Evolutionary conservation across 2,888 invertebrate genomes (phyloP).

Genomic region (Sphecodes monilicornis): DNA sequence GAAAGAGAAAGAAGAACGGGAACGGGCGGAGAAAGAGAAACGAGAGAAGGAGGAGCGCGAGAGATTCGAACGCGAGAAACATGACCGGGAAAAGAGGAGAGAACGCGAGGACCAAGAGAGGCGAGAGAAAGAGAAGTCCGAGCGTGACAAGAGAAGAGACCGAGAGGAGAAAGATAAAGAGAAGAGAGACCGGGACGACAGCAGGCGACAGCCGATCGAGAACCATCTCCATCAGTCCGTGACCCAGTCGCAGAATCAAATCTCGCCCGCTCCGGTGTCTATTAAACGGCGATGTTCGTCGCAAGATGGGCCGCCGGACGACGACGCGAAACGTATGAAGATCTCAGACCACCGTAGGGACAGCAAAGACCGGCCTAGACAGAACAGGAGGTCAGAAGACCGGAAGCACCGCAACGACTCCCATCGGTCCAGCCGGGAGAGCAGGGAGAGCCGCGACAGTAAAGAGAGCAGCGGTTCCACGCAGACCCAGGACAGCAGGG

Average conservation of each 20-base stretch:
- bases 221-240: slow-evolving; percentile 78
- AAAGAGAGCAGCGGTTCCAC: slow-evolving; percentile 65
- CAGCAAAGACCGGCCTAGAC: slow-evolving; percentile 88
- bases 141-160: slow-evolving; percentile 83
- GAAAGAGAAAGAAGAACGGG: slow-evolving; percentile 81
- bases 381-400: slow-evolving; percentile 82
- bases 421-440: slow-evolving; percentile 82
- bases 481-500: slow-evolving; percentile 75
- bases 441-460: slow-evolving; percentile 79
- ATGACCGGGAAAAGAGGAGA: slow-evolving; percentile 79
- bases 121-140: slow-evolving; percentile 77
- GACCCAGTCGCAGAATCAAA: slow-evolving; percentile 70
- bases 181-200: slow-evolving; percentile 81
- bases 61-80: slow-evolving; percentile 81
- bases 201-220: slow-evolving; percentile 80
- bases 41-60: slow-evolving; percentile 82
- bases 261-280: slow-evolving; percentile 86
- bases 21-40: slow-evolving; percentile 77
- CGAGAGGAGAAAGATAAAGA: slow-evolving; percentile 84
- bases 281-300: slow-evolving; percentile 92
- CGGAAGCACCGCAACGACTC: slow-evolving; percentile 82
- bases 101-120: slow-evolving; percentile 84
- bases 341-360: slow-evolving; percentile 88
- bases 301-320: slow-evolving; percentile 89
- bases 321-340: slow-evolving; percentile 87